phyloP scores from a whole-genome alignment of 2,888 invertebrate genomes.

The Antitype chi region DNA sequence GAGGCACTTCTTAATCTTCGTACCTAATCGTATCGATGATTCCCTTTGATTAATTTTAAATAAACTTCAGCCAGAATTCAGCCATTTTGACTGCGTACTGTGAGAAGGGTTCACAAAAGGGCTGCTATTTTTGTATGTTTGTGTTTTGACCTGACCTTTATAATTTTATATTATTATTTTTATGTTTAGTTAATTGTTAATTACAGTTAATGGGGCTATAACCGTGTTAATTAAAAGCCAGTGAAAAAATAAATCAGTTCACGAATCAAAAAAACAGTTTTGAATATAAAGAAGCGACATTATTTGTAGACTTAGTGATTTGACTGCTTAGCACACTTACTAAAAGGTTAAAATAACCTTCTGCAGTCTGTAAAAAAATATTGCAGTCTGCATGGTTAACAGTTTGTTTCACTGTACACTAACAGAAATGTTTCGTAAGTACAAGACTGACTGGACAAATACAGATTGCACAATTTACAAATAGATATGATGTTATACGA shows the following conservation, averaged over 20 bases:
- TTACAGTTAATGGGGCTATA: background rate
- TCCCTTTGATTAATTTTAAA: background rate
- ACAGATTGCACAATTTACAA: conserved; percentile 23
- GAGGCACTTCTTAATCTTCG: background rate
- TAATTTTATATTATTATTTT: background rate
- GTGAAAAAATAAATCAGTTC: background rate
- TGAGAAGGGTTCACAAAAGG: background rate
- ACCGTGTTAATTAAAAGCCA: background rate
- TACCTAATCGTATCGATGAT: background rate
- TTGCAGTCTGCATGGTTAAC: background rate
- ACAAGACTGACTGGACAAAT: conserved; percentile 4
- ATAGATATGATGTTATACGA: conserved; percentile 3
- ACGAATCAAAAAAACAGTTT: background rate
- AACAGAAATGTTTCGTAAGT: conserved; percentile 2
- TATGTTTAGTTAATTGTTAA: background rate
- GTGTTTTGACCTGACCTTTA: too few relatives aligned
- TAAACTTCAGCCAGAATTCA: background rate
- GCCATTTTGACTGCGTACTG: background rate
- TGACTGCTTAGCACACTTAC: background rate
- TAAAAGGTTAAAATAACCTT: background rate
- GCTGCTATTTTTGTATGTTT: background rate
- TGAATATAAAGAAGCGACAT: background rate
- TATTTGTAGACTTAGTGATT: background rate
- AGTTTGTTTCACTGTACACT: conserved; percentile 11
- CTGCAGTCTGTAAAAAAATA: background rate